Evolutionary conservation across 2,113 vertebrate genomes (phyloP), one percentile per base, ranked within the genome.

Genomic region (Chrysochloris asiatica): DNA sequence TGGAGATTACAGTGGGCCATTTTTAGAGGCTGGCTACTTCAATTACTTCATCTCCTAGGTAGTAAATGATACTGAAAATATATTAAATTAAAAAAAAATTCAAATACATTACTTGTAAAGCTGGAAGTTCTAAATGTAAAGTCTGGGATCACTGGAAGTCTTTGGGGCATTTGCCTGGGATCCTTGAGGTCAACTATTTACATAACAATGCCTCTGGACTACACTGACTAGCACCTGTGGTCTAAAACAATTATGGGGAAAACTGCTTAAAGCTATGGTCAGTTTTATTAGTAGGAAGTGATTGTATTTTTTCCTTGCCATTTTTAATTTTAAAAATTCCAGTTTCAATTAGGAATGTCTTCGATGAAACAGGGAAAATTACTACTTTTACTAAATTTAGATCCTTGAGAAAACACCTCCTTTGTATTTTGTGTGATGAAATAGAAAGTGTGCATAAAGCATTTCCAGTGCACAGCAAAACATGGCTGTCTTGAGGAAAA

Each of bases 261-360:
- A 56, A 82, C 24, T 78, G n/a, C 38, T 86, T 30, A 30, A 54
- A 77, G 54, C 12, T 21, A 12, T 75, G 14, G 63, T 63, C 76
- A 81, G 36, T 12, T 84, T 13, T 67, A 45, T n/a, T 67, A 72
- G 38, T 65, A 47, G n/a, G n/a, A n/a, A n/a, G 41, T 78, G 17
- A 36, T 48, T 82, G 47, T 90, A 81, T 16, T 52, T 92, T 30
- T 73, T 88, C n/a, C 59, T 3, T 92, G 80, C 16, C 45, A 41
- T 61, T 56, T 83, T n/a, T 4, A 82, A 24, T 82, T 91, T 48
- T 41, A 30, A 9, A 41, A 43, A 82, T 26, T 13, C 28, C 47
- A 30, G n/a, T 93, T 94, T 80, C 19, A 38, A 16, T 88, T 92
- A 89, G 86, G 71, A 54, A 82, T 82, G 47, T 67, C 30, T 92